phyloP scores from a whole-genome alignment of 2,797 vertebrate species.

The Brotula barbata region DNA sequence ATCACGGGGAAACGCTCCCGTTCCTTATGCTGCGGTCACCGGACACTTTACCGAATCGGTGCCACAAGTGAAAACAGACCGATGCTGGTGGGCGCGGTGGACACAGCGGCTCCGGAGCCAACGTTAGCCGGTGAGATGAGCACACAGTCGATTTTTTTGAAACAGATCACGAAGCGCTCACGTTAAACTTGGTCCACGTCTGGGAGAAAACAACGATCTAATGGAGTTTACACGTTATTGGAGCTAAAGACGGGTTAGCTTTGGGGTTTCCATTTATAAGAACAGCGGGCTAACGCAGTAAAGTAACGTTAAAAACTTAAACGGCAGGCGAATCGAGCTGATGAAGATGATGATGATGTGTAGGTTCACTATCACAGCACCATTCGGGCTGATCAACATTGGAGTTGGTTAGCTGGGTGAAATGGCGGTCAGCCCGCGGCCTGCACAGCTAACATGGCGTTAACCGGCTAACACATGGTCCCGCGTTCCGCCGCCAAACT shows the following conservation, averaged over 20 bases:
- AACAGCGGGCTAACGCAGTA: background rate
- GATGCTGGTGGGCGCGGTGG: background rate
- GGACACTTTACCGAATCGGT: background rate
- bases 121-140: background rate
- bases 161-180: background rate
- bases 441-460: conserved; percentile 47
- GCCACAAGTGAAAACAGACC: background rate
- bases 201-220: background rate
- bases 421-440: conserved; percentile 44
- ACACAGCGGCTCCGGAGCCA: background rate
- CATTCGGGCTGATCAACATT: background rate
- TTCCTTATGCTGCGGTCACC: too few relatives aligned
- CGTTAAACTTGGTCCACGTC: background rate
- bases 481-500: background rate
- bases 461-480: background rate
- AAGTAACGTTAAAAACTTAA: background rate
- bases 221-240: background rate
- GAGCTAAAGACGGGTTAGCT: background rate
- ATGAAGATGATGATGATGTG: background rate
- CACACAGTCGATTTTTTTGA: background rate
- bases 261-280: background rate
- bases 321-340: background rate
- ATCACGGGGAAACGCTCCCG: background rate
- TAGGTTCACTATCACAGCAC: background rate
- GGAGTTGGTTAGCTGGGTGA: background rate